Conservation (phyloP, 2,113 vertebrate species). For the Spea multiplicata region DNA sequence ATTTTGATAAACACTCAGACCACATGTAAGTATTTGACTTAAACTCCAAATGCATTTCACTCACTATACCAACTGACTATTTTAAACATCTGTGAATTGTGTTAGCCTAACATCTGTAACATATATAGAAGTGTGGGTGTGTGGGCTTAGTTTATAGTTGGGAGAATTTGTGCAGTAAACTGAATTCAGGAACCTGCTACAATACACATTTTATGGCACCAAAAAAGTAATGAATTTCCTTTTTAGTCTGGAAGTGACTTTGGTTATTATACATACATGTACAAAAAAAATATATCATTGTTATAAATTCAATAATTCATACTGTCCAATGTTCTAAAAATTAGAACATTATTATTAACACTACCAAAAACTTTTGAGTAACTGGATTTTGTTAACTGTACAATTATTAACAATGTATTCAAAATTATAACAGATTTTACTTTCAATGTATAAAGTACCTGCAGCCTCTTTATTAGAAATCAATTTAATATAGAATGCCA, state of each 20-base stretch:
- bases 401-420: too few relatives aligned
- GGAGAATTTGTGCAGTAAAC: slow-evolving; percentile 38
- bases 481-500: too few relatives aligned
- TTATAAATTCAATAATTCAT: too few relatives aligned
- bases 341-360: too few relatives aligned
- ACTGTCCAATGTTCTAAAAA: too few relatives aligned
- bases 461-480: too few relatives aligned
- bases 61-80: slow-evolving; percentile 16
- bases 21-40: slow-evolving; percentile 31
- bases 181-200: slow-evolving; percentile 40
- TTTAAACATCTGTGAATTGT: slow-evolving; percentile 45
- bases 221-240: slow-evolving; percentile 30
- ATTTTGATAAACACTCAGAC: slow-evolving; percentile 23
- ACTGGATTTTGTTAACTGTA: too few relatives aligned
- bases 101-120: slow-evolving; percentile 46
- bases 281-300: neutral
- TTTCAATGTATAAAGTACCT: too few relatives aligned
- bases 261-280: neutral
- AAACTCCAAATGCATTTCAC: neutral
- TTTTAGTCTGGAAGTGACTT: slow-evolving; percentile 5
- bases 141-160: slow-evolving; percentile 40
- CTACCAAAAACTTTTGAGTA: too few relatives aligned
- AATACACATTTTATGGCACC: slow-evolving; percentile 41
- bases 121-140: slow-evolving; percentile 44
- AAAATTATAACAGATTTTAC: too few relatives aligned